Base-by-base conservation (phyloP, 2,888 invertebrate genomes). In the Pristionchus fissidentatus region DNA sequence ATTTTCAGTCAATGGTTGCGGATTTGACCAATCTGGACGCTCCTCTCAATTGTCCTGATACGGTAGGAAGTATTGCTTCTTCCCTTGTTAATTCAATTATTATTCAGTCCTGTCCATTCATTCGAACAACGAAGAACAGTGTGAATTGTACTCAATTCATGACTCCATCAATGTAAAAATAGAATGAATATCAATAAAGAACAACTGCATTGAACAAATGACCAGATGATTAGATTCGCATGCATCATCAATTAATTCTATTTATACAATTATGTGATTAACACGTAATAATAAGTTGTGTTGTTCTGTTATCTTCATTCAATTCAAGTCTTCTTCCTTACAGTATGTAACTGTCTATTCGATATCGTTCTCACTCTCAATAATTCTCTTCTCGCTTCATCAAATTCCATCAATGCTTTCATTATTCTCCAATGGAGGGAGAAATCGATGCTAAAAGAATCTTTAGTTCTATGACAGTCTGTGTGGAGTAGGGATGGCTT, bases 381-480 rank as follows among this genome's bases (percentile, higher is more conserved):
- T 43, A 90, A 83, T 80, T 89, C 89, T 32, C 87, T 84, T 32
- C 87, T 84, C 0, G 89, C 90, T 62, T 88, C 88, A 73, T 90
- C 89, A 84, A 90, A 90, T 83, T 90, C 88, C 85, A 87, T 85
- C 70, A 90, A 85, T 49, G 90, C 90, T 84, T 87, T 87, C 81
- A 89, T 87, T 49, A 90, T 90, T n/a, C 89, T 77, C 85, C 87
- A 89, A 83, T 90, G 88, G 49, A 90, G 86, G 35, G 85, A 86
- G 55, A 86, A 86, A 70, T 87, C 86, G 19, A 89, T 82, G 13
- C 89, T 89, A 84, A 52, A 86, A 85, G 10, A 46, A 29, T 26
- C 19, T 15, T 15, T 49, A 15, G 19, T 49, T 49, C 13, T 15
- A 15, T 49, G 49, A 19, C 49, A 15, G 13, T 49, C 10, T n/a